Percentiles rank a stretch among this genome's conserved stretches.
Evolutionary conservation across 2,888 invertebrate genomes (phyloP).

Genomic region (Digitonthophagus gazella): DNA sequence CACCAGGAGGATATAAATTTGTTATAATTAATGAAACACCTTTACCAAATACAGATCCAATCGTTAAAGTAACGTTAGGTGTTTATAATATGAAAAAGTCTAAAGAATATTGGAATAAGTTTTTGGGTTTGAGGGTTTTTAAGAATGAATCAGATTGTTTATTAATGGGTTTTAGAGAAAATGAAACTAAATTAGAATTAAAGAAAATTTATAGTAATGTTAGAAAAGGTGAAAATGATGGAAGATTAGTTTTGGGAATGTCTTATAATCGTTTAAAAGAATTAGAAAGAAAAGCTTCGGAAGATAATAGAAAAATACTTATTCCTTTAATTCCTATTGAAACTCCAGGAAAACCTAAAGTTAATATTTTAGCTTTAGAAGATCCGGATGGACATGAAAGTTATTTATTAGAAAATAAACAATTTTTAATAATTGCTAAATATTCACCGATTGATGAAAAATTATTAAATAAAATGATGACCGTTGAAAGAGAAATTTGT

Average conservation of each 20-base stretch:
- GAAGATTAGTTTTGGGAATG: conserved; percentile 91
- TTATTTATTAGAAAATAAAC: conserved; percentile 97
- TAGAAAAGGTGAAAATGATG: conserved; percentile 86
- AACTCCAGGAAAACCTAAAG: conserved; percentile 96
- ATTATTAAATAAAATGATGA: conserved; percentile 67
- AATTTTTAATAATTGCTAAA: conserved; percentile 81
- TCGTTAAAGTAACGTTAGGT: conserved; percentile 75
- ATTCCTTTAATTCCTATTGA: conserved; percentile 90
- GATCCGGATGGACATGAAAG: conserved; percentile 98
- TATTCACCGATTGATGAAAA: conserved; percentile 80
- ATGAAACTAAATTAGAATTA: conserved; percentile 77
- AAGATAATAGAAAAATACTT: conserved; percentile 71
- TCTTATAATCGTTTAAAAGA: conserved; percentile 73
- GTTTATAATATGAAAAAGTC: conserved; percentile 75
- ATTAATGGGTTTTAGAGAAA: conserved; percentile 67
- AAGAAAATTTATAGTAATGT: conserved; percentile 66
- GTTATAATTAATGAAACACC: conserved; percentile 72
- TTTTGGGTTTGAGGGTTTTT: conserved; percentile 72
- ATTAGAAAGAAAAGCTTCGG: conserved; percentile 72
- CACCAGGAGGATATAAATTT: conserved; percentile 93
- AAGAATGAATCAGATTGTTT: conserved; percentile 56
- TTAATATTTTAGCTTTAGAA: conserved; percentile 91
- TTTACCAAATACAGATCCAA: conserved; percentile 69
- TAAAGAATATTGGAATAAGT: conserved; percentile 79
- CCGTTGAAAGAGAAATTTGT: conserved; percentile 37